phyloP scores from a whole-genome alignment of 2,113 vertebrate genomes.

The mouse (Mus musculus) region GRCm39 chr2:55006001-55006500 shows the following conservation, averaged over 20 bases:
- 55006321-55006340: slow-evolving; percentile 62
- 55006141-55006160: slow-evolving; percentile 30
- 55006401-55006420: slow-evolving; percentile 38
- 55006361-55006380: background rate
- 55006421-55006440: slow-evolving; percentile 6
- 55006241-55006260: slow-evolving; percentile 32
- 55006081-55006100: background rate
- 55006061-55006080: slow-evolving; percentile 37
- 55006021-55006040: background rate
- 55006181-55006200: slow-evolving; percentile 50
- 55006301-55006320: slow-evolving; percentile 32
- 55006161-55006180: slow-evolving; percentile 59
- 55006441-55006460: background rate
- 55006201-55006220: slow-evolving; percentile 39
- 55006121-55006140: background rate
- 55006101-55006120: background rate
- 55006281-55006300: slow-evolving; percentile 51
- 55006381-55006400: background rate
- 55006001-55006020: background rate
- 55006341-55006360: slow-evolving; percentile 41
- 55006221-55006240: background rate
- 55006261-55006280: background rate
- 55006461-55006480: background rate
- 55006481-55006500: background rate
- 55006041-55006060: slow-evolving; percentile 48